Base-by-base conservation (phyloP, 2,888 invertebrate genomes). In the Drosophila peninsularis region DNA sequence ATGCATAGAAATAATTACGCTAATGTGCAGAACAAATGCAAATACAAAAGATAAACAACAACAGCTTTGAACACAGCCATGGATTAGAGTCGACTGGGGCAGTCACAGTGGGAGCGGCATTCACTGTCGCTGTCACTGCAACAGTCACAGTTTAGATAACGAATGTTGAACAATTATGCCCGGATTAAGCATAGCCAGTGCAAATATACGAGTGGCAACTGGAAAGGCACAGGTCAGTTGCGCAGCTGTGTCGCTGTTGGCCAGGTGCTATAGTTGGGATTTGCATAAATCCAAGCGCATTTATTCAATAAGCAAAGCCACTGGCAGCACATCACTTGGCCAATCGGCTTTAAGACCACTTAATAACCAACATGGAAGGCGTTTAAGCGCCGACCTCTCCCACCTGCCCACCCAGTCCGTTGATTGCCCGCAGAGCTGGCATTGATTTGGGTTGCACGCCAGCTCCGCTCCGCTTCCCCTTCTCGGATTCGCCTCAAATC, bases 291-390 rank as follows among this genome's bases (percentile, higher is more conserved):
- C 88, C 74, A 47, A 42, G 71, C 78, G 56, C 81, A 88, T 86
- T 82, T 80, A 83, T 83, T 88, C 83, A 88, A 83, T 83, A 75
- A 72, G 81, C 67, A 75, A 24, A 58, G 44, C 55, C 55, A 61
- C 27, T 62, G 54, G 11, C 54, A 47, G 42, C 11, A 53, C 49
- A 49, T 58, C 63, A 76, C 71, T 62, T 44, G 63, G 32, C 41
- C 68, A 82, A 80, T 82, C 82, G 78, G 86, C 80, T 88, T 88
- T 79, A 75, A 82, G 80, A 71, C 89, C 85, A 89, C 85, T 89
- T 88, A 85, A 85, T 89, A 85, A 85, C 74, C 80, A 52, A 80
- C 68, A 62, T 71, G 71, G 55, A 75, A 71, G 66, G 58, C 78
- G 50, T 74, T 78, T 78, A 78, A 56, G 55, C 52, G 19, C 19